Base-by-base conservation (phyloP, 2,113 vertebrate genomes). In the Percopsis transmontana region DNA sequence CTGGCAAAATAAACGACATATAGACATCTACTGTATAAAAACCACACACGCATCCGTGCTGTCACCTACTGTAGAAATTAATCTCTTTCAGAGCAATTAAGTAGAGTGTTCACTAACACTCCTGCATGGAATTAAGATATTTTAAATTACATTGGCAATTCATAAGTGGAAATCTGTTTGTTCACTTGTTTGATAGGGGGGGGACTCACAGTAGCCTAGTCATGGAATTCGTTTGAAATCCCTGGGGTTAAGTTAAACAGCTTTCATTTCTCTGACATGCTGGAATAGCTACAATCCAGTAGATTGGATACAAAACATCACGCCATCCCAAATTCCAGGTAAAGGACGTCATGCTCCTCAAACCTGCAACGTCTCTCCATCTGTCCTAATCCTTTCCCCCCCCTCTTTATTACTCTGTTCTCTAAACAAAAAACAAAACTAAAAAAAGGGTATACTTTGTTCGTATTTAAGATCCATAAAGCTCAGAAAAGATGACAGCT, bases 331-430 rank as follows among this genome's bases (percentile, higher is more conserved):
- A 72, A 58, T 66, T 47, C 63, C 59, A 77, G 72, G 52, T 57
- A 64, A 70, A 50, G 66, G 68, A 73, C 51, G 44, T 74, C 86
- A 87, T 85, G 88, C 87, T 61, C 70, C 62, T 80, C 47, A 45
- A 62, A 82, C 57, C 50, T 39, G 58, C 45, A 44, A 56, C 54
- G 50, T 9, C 51, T 19, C 24, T 24, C 13, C 53, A 2, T 56
- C 42, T 15, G 63, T 66, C 40, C 64, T 76, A 56, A 41, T 57
- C 7, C 13, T 60, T 23, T 45, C 67, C 56, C 24, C 9, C 27
- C 27, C 27, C 27, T 33, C 45, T 47, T 16, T 15, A 11, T 58
- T 63, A 39, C 48, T 27, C 54, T 41, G 21, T 44, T 71, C 33
- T 62, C 24, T 9, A 15, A 47, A 47, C 45, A 47, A 16, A 11